These are phyloP conservation scores for Sinocyclocheilus anophthalmus DNA, from an alignment of 2,113 vertebrate genomes.

Conservation along the genomic window DNA sequence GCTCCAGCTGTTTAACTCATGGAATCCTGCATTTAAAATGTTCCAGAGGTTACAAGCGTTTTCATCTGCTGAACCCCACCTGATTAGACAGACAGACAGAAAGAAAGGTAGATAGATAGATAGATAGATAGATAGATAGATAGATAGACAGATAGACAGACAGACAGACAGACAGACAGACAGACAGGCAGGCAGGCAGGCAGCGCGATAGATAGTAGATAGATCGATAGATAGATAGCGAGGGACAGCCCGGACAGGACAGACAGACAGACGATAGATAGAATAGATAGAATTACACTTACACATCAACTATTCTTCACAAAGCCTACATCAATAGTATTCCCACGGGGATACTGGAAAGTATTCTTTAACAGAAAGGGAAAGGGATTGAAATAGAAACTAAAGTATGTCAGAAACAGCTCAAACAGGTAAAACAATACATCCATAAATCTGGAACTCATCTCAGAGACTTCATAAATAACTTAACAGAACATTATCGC, in stretches of 20 bases:
- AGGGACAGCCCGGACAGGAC: no score
- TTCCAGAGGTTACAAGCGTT: background rate
- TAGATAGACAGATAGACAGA: background rate
- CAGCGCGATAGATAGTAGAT: no score
- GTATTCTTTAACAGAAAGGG: background rate
- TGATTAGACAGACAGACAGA: background rate
- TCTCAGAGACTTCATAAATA: constrained; percentile 3
- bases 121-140: rapidly evolving
- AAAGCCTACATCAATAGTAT: background rate
- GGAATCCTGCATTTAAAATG: background rate
- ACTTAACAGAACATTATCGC: background rate
- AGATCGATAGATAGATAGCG: no score
- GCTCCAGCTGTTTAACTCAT: background rate
- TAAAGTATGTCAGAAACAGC: background rate
- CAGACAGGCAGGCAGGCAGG: no score
- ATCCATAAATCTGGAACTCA: background rate
- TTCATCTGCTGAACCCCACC: background rate
- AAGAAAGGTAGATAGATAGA: background rate
- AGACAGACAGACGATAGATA: background rate
- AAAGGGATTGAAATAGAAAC: background rate
- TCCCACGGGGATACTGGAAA: background rate
- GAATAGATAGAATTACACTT: background rate
- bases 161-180: no score
- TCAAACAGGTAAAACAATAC: background rate
- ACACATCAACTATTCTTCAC: no score